Percentiles rank a stretch among this genome's conserved stretches.
Evolutionary conservation across 2,113 vertebrate genomes (phyloP).

Genomic region (Morphnarchus princeps): DNA sequence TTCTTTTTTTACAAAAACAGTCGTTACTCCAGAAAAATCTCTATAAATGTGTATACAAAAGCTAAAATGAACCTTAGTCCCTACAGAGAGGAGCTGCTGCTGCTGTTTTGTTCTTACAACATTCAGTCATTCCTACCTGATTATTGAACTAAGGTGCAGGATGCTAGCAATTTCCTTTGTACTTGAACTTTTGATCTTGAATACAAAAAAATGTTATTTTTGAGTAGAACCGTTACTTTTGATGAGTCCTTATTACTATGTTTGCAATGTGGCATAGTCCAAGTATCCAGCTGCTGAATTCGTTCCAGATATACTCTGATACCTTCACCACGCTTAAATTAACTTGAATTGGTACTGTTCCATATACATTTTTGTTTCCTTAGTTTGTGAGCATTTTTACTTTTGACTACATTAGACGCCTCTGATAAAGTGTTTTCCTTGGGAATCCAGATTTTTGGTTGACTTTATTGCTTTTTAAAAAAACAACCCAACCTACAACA

Average conservation of each 20-base stretch:
- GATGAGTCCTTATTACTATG: background rate
- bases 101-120: background rate
- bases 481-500: background rate
- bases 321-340: background rate
- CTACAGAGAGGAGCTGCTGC: background rate
- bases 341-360: background rate
- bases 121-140: background rate
- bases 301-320: background rate
- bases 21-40: background rate
- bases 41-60: background rate
- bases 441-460: background rate
- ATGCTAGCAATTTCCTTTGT: background rate
- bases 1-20: background rate
- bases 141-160: background rate
- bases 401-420: background rate
- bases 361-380: background rate
- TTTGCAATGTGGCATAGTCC: background rate
- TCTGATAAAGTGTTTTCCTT: background rate
- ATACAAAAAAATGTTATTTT: background rate
- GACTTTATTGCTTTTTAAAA: background rate
- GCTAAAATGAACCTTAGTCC: background rate
- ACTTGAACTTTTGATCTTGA: background rate
- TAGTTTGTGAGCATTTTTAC: background rate
- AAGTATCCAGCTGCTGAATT: background rate
- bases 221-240: background rate